Evolutionary conservation across 2,888 invertebrate genomes (phyloP), one percentile per base, ranked within the genome.

Genomic region (Rhingia rostrata): DNA sequence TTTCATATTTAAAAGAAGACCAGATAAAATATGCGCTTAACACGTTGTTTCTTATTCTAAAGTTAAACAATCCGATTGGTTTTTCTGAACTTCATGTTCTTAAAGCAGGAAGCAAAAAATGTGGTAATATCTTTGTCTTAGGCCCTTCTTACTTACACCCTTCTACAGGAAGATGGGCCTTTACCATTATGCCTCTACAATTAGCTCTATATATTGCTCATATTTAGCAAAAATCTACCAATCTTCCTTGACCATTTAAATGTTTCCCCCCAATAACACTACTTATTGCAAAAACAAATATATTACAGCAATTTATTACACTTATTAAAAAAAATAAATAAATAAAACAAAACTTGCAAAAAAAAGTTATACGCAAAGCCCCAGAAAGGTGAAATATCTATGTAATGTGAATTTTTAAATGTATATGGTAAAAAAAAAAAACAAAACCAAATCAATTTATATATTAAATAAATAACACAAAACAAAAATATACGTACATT

Each of bases 351-450:
- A 75, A 72, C 54, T 51, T 84, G 63, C 70, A 51, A 63, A 58
- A 32, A 69, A 79, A 79, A 78, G 73, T 79, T 79, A 69, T 64
- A 77, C 66, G 60, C 51, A 81, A 74, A 58, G 53, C 6, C 47
- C 58, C 30, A 35, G 49, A 67, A 54, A 30, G 6, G 37, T 54
- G 32, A 14, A 74, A 74, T 74, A 79, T 74, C 69, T 80, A 70
- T 84, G 54, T 74, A 80, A 75, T 61, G 70, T 75, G 74, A 84
- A 75, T 54, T 79, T 80, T 80, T 80, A 74, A 63, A 70, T 69
- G 63, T 70, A 56, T 64, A 56, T 70, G 63, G 41, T 69, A 5
- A 37, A 56, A 49, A 5, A 37, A 56, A 49, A 70, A 70, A 43
- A n/a, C n/a, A 45, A 69, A 53, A 47, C 22, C 30, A 63, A 63